phyloP scores from a whole-genome alignment of 2,888 invertebrate species.

The Chrysina gloriosa region DNA sequence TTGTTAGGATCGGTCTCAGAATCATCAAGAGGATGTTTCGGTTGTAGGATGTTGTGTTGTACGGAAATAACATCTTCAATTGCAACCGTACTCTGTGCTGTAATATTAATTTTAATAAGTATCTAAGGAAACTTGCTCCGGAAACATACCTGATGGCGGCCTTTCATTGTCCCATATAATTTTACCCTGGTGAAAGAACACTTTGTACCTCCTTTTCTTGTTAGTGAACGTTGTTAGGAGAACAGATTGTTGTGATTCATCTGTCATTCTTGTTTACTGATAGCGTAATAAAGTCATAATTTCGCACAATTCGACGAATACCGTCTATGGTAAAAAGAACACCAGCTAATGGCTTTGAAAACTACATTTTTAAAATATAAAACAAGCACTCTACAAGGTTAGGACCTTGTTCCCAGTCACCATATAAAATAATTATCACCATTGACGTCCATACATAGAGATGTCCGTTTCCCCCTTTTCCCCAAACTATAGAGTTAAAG shows the following conservation, averaged over 20 bases:
- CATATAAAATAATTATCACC: constrained; percentile 3
- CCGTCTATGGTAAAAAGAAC: background rate
- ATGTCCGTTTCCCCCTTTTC: background rate
- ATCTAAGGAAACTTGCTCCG: constrained; percentile 13
- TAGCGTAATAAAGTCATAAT: background rate
- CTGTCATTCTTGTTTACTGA: constrained; percentile 34
- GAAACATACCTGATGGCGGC: constrained; percentile 68
- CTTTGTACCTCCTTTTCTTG: constrained; percentile 72
- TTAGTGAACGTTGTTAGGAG: constrained; percentile 69
- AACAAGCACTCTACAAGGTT: constrained; percentile 9
- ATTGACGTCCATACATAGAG: background rate
- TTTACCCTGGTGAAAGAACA: constrained; percentile 72
- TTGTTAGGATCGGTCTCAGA: constrained; percentile 62
- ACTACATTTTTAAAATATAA: constrained; percentile 25
- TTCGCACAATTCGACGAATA: background rate
- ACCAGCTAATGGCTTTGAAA: background rate
- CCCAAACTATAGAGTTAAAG: background rate
- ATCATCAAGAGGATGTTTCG: constrained; percentile 60
- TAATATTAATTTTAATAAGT: constrained; percentile 47
- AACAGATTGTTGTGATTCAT: constrained; percentile 58
- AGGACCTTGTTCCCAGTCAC: constrained; percentile 25
- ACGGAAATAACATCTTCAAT: constrained; percentile 70
- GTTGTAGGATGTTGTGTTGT: constrained; percentile 64
- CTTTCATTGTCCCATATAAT: constrained; percentile 74
- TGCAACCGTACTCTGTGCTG: constrained; percentile 69